Conservation (phyloP, 2,888 invertebrate genomes). For the Ectemnius continuus region DNA sequence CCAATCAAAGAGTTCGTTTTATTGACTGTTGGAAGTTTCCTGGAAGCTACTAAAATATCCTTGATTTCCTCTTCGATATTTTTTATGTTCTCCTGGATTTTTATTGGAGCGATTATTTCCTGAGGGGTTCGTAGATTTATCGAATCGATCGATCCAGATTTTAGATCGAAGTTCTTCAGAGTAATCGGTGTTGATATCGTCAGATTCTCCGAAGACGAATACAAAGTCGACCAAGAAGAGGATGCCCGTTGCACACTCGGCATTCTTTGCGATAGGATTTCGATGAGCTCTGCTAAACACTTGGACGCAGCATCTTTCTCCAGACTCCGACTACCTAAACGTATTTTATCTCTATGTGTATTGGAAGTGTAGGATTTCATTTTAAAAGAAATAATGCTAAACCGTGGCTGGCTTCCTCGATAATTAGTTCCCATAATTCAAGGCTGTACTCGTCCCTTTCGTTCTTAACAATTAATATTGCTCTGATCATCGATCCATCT, state of each 20-base stretch:
- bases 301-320: conserved; percentile 36
- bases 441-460: conserved; percentile 37
- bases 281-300: conserved; percentile 60
- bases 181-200: conserved; percentile 38
- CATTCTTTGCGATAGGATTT: conserved; percentile 54
- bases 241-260: conserved; percentile 51
- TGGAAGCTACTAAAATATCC: neutral
- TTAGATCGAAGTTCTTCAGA: conserved; percentile 52
- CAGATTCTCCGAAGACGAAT: conserved; percentile 44
- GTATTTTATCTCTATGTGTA: conserved; percentile 12
- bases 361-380: neutral
- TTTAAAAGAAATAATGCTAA: neutral
- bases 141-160: conserved; percentile 39
- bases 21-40: conserved; percentile 14
- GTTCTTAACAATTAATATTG: conserved; percentile 55
- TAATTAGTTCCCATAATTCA: conserved; percentile 58
- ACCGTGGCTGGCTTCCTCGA: conserved; percentile 42
- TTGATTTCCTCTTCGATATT: conserved; percentile 32
- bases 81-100: conserved; percentile 34
- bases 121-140: conserved; percentile 32
- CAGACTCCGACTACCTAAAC: conserved; percentile 40
- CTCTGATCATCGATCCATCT: conserved; percentile 40
- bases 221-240: conserved; percentile 55
- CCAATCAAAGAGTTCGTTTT: conserved; percentile 38
- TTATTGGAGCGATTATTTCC: conserved; percentile 31